Evolutionary conservation across 1,140 invertebrate species (phyloP).

Genomic region (Pachyrhynchus sulphureomaculatus): DNA sequence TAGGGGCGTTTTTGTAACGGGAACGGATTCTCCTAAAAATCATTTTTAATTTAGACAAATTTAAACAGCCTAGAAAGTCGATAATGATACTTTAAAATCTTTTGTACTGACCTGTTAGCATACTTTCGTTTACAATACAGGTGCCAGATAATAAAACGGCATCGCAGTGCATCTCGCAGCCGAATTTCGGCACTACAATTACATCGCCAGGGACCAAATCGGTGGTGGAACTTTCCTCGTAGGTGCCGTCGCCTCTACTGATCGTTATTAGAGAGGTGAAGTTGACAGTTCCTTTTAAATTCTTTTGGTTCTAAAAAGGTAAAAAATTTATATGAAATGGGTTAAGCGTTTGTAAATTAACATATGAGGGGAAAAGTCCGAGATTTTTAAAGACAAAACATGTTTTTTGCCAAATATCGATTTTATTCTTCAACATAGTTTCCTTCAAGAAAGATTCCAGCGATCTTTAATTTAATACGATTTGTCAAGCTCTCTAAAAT

Average conservation of each 20-base stretch:
- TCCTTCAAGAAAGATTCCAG: too few species aligned
- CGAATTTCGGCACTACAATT: slow-evolving; percentile 80
- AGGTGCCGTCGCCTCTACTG: slow-evolving; percentile 43
- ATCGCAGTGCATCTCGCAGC: slow-evolving; percentile 87
- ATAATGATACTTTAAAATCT: not conserved
- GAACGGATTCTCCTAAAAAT: slow-evolving; percentile 75
- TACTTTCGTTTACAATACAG: slow-evolving; percentile 94
- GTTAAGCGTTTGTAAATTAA: not conserved
- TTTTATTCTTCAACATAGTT: too few species aligned
- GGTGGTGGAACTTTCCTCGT: slow-evolving; percentile 53
- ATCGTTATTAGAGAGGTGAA: slow-evolving; percentile 64
- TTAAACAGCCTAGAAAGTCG: not conserved
- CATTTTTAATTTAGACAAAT: not conserved
- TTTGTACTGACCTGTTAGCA: slow-evolving; percentile 79
- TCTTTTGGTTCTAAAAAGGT: slow-evolving; percentile 70
- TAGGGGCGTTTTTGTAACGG: slow-evolving; percentile 87
- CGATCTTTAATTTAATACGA: too few species aligned
- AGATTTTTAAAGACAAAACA: too few species aligned
- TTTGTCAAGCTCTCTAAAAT: too few species aligned
- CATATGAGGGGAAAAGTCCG: not conserved
- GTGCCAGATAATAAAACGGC: slow-evolving; percentile 84
- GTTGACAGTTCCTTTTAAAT: slow-evolving; percentile 68
- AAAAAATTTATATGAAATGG: slow-evolving; percentile 16
- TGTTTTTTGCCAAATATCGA: too few species aligned
- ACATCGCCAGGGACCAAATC: slow-evolving; percentile 91